These are phyloP conservation scores for Osmerus mordax DNA, from an alignment of 2,113 vertebrate species.

Conservation along the genomic window DNA sequence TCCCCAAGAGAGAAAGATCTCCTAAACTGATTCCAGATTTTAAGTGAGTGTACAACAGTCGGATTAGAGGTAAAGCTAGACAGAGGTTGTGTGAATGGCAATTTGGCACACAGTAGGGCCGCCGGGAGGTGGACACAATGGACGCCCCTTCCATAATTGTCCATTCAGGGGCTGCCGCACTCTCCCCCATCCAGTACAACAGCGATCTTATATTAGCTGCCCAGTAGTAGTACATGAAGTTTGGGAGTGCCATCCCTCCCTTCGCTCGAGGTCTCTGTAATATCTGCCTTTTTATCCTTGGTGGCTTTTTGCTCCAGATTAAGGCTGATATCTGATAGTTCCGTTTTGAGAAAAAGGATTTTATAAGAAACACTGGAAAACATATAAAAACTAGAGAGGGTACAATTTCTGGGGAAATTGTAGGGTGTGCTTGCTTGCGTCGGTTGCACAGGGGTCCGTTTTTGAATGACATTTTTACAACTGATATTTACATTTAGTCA, in stretches of 20 bases:
- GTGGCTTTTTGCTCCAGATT: slow-evolving; percentile 20
- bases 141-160: neutral
- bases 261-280: neutral
- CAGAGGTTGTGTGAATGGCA: slow-evolving; percentile 15
- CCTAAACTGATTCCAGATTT: slow-evolving; percentile 19
- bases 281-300: neutral
- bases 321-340: slow-evolving; percentile 16
- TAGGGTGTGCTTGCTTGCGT: too few species aligned
- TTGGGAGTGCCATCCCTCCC: slow-evolving; percentile 1
- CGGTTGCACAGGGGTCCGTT: too few species aligned
- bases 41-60: slow-evolving; percentile 8
- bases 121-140: slow-evolving; percentile 4
- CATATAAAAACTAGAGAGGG: neutral
- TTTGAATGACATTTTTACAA: too few species aligned
- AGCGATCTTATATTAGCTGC: neutral
- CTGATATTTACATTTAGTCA: too few species aligned
- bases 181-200: slow-evolving; percentile 11
- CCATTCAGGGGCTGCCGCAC: too few species aligned
- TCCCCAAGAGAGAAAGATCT: too few species aligned
- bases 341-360: slow-evolving; percentile 3
- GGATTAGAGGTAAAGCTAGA: slow-evolving; percentile 6
- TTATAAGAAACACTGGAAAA: slow-evolving; percentile 1
- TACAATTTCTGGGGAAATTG: too few species aligned
- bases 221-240: neutral
- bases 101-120: slow-evolving; percentile 13